Evolutionary conservation across 37 sponge, comb jelly and placozoan genomes (phyloP).

Genomic region (Chondrosia reniformis): DNA sequence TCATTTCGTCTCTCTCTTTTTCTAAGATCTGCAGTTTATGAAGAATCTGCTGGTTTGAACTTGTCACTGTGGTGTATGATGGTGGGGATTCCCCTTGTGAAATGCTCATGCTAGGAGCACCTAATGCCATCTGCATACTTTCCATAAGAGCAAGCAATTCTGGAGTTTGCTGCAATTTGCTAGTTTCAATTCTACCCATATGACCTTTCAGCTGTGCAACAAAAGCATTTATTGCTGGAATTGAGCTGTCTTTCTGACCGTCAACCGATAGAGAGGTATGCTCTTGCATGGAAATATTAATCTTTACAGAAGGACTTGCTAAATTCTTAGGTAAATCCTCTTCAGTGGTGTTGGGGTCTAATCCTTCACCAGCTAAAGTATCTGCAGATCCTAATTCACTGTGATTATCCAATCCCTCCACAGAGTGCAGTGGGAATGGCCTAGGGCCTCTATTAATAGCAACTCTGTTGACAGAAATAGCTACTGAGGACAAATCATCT

Average conservation of each 20-base stretch:
- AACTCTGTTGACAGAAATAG: neutral
- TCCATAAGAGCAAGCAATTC: conserved; percentile 9
- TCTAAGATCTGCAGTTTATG: neutral
- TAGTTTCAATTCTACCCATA: neutral
- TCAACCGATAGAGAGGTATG: neutral
- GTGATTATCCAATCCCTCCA: neutral
- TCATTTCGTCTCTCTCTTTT: neutral
- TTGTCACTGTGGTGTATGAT: conserved; percentile 1
- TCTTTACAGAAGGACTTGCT: too few relatives aligned
- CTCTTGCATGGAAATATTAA: neutral
- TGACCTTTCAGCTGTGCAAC: neutral
- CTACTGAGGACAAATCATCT: conserved; percentile 21
- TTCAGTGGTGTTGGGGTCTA: neutral
- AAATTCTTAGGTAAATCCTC: neutral
- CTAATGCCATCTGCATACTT: conserved; percentile 1
- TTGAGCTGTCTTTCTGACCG: neutral
- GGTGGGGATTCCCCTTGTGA: neutral
- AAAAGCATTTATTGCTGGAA: neutral
- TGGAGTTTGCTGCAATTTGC: neutral
- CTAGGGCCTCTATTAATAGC: conserved; percentile 38
- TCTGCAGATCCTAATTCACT: neutral
- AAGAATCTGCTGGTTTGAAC: neutral
- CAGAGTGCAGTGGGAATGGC: conserved; percentile 8
- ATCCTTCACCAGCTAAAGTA: neutral
- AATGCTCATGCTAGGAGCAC: neutral